A percentile compares a stretch with the other conserved stretches of the same genome.
Conservation (phyloP, 2,888 invertebrate genomes). For the Thera obeliscata region DNA sequence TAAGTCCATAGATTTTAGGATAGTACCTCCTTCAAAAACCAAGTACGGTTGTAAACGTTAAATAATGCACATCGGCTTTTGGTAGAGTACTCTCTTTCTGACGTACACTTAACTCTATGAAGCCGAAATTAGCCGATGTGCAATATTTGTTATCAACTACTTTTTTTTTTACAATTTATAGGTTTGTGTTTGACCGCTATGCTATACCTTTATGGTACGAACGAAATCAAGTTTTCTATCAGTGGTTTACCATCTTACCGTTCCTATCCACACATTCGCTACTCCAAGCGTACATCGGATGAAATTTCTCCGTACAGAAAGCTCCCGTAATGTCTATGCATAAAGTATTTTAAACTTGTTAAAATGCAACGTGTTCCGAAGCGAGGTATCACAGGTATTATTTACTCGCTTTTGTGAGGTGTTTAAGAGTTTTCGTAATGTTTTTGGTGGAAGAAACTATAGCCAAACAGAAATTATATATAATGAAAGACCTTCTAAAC, state of each 20-base stretch:
- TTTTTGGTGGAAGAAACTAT: background rate
- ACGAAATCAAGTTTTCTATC: background rate
- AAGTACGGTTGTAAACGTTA: too few species aligned
- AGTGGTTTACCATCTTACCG: background rate
- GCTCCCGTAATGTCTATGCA: constrained; percentile 79
- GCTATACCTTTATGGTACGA: too few species aligned
- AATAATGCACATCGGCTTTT: too few species aligned
- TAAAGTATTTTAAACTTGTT: constrained; percentile 83
- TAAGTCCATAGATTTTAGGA: too few species aligned
- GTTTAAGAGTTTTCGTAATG: constrained; percentile 47
- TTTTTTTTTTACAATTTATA: too few species aligned
- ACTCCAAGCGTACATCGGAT: constrained; percentile 44
- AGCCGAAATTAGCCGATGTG: too few species aligned
- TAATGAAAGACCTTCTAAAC: too few species aligned
- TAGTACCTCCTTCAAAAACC: too few species aligned
- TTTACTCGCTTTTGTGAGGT: constrained; percentile 64
- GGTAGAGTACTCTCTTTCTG: too few species aligned
- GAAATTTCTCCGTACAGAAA: constrained; percentile 60
- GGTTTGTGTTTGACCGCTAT: too few species aligned
- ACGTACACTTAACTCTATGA: too few species aligned
- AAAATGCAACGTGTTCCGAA: constrained; percentile 78
- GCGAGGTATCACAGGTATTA: constrained; percentile 62
- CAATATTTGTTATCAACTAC: too few species aligned
- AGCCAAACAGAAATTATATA: background rate
- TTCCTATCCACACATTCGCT: constrained; percentile 38